Conservation (phyloP, 1,140 invertebrate genomes). For the Drosophila asahinai region DNA sequence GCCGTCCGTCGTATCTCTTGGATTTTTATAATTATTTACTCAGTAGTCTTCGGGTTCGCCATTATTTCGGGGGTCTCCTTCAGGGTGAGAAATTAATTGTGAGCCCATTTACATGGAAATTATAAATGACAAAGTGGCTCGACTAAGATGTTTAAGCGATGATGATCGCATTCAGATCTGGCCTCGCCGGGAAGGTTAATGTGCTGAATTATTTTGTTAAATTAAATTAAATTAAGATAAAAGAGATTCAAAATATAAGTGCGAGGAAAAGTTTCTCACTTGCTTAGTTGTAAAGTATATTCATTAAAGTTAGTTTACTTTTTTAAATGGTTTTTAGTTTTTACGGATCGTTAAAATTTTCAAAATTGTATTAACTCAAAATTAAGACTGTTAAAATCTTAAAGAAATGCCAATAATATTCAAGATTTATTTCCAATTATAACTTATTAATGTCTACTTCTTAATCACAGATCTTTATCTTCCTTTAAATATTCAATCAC, state of each 20-base stretch:
- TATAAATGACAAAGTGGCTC: slow-evolving; percentile 58
- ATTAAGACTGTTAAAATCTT: too few relatives aligned
- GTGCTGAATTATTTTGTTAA: slow-evolving; percentile 13
- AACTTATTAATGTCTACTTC: background rate
- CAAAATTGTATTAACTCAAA: background rate
- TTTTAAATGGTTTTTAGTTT: too few relatives aligned
- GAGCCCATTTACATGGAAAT: slow-evolving; percentile 37
- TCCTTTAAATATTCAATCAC: slow-evolving; percentile 2
- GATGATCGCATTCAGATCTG: slow-evolving; percentile 8
- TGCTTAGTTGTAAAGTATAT: too few relatives aligned
- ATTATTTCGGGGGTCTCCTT: slow-evolving; percentile 11
- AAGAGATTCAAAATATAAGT: background rate
- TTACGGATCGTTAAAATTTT: background rate
- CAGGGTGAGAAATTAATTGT: slow-evolving; percentile 16
- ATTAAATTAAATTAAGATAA: background rate
- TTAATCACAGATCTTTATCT: background rate
- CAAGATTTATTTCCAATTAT: background rate
- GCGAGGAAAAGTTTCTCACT: too few relatives aligned
- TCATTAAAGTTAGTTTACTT: too few relatives aligned
- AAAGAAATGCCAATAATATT: background rate
- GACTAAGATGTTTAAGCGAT: slow-evolving; percentile 21
- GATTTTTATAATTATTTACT: slow-evolving; percentile 40
- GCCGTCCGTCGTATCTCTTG: slow-evolving; percentile 3
- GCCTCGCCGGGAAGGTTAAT: slow-evolving; percentile 22
- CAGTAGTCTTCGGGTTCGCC: slow-evolving; percentile 20